Percentiles rank a stretch among this genome's conserved stretches.
Conservation (phyloP, 1,140 invertebrate species). For the Battus philenor region DNA sequence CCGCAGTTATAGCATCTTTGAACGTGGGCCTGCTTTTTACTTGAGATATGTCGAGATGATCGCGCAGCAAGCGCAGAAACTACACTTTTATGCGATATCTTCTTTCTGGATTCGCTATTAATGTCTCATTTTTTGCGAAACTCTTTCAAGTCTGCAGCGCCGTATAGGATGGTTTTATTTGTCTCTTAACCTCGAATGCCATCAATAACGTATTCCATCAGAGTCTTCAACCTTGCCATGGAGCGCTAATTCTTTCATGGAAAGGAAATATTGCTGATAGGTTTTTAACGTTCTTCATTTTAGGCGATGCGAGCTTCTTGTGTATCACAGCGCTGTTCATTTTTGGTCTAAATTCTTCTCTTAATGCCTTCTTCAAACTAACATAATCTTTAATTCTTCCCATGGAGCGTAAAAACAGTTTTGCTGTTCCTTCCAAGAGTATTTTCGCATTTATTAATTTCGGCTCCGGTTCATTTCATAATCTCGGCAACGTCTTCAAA, state of each 20-base stretch:
- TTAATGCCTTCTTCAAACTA: too few species aligned
- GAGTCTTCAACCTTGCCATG: slow-evolving; percentile 34
- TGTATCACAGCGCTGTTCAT: slow-evolving; percentile 18
- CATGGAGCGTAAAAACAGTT: too few species aligned
- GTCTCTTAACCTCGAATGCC: slow-evolving; percentile 38
- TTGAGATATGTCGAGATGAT: not conserved
- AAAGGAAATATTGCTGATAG: slow-evolving; percentile 23
- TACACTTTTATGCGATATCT: slow-evolving; percentile 19
- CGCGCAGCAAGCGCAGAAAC: not conserved
- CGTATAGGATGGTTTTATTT: slow-evolving; percentile 46
- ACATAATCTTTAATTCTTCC: too few species aligned
- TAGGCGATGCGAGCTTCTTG: slow-evolving; percentile 18
- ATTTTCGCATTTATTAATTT: too few species aligned
- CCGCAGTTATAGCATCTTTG: slow-evolving; percentile 26
- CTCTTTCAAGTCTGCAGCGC: slow-evolving; percentile 31
- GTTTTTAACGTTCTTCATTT: slow-evolving; percentile 21
- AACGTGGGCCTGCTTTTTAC: not conserved
- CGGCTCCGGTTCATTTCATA: too few species aligned
- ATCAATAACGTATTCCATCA: slow-evolving; percentile 51
- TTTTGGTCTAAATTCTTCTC: slow-evolving; percentile 24
- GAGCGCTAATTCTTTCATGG: slow-evolving; percentile 31
- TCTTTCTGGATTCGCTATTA: too few species aligned
- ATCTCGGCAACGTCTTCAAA: too few species aligned
- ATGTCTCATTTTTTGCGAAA: slow-evolving; percentile 40
- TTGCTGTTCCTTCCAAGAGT: too few species aligned